Conservation (phyloP, 2,113 vertebrate genomes). For the Craseonycteris thonglongyai region DNA sequence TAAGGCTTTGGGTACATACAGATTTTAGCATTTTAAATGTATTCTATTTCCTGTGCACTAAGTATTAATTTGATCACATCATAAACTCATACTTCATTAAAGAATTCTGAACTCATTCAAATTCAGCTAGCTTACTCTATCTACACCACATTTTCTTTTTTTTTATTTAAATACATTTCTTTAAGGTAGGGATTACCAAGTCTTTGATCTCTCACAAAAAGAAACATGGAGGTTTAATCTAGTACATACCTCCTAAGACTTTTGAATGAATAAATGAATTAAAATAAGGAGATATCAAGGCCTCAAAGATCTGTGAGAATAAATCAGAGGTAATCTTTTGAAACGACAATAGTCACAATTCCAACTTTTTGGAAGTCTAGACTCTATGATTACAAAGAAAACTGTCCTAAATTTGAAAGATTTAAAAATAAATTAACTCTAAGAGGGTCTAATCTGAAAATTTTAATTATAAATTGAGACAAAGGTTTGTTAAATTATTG, state of each 20-base stretch:
- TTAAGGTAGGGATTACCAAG: slow-evolving; percentile 21
- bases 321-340: not conserved
- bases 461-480: not conserved
- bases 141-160: not conserved
- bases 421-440: not conserved
- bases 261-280: not conserved
- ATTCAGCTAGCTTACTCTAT: not conserved
- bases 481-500: not conserved
- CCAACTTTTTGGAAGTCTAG: not conserved
- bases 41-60: not conserved
- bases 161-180: slow-evolving; percentile 38
- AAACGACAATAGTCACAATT: not conserved
- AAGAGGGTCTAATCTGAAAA: slow-evolving; percentile 1
- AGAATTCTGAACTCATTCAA: slow-evolving; percentile 1
- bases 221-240: not conserved
- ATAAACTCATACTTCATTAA: not conserved
- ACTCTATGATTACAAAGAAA: not conserved
- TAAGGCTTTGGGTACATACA: not conserved
- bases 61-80: not conserved
- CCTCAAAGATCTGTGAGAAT: not conserved
- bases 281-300: not conserved
- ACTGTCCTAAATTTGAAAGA: not conserved
- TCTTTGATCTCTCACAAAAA: slow-evolving; percentile 30
- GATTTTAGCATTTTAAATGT: not conserved
- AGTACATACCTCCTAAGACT: not conserved